These are phyloP conservation scores for Crocidura indochinensis DNA, from an alignment of 2,797 vertebrate species.

Conservation along the genomic window DNA sequence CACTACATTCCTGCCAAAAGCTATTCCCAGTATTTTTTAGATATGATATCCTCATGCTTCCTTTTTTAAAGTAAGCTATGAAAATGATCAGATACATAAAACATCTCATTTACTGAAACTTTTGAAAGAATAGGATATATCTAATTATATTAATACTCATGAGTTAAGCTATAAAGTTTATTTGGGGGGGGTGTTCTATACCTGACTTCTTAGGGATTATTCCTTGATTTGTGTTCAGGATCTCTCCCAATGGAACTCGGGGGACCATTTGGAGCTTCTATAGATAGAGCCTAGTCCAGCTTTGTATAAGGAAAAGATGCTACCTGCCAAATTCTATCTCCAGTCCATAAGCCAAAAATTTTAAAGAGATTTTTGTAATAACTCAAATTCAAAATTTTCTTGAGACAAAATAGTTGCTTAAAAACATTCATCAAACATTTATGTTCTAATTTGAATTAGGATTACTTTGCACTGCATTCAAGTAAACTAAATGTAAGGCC, in stretches of 20 bases:
- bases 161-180: background rate
- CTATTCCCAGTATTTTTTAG: too few relatives aligned
- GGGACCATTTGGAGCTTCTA: too few relatives aligned
- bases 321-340: too few relatives aligned
- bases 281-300: too few relatives aligned
- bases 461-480: background rate
- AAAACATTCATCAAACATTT: slow-evolving; percentile 11
- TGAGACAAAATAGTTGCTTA: slow-evolving; percentile 15
- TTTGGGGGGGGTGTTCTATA: too few relatives aligned
- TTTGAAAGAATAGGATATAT: slow-evolving; percentile 2
- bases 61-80: slow-evolving; percentile 24
- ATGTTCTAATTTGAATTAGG: slow-evolving; percentile 3
- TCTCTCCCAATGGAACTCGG: too few relatives aligned
- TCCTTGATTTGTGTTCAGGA: too few relatives aligned
- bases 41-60: too few relatives aligned
- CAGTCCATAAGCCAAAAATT: too few relatives aligned
- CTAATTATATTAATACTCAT: background rate
- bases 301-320: too few relatives aligned
- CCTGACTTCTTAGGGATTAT: too few relatives aligned
- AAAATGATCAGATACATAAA: slow-evolving; percentile 34
- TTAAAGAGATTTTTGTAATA: background rate
- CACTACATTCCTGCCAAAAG: too few relatives aligned
- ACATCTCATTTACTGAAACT: slow-evolving; percentile 27
- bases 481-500: slow-evolving; percentile 32
- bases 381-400: slow-evolving; percentile 56